A percentile compares a stretch with the other conserved stretches of the same genome.
Evolutionary conservation across 92 coral and sea anemone species (phyloP).

Genomic region (Siderastrea siderea): DNA sequence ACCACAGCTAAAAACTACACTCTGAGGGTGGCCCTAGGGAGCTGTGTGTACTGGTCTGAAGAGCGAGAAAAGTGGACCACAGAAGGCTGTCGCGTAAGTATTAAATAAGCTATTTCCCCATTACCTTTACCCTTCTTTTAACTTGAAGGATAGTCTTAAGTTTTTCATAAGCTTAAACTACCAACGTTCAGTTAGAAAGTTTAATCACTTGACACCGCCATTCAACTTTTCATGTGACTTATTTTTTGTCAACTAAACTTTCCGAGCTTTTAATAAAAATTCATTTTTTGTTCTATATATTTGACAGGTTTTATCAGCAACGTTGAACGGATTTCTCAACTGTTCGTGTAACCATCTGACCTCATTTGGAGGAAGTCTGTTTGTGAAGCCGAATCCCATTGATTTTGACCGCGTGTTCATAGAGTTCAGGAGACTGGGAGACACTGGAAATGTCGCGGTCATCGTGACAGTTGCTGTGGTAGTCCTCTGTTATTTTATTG

Average conservation of each 20-base stretch:
- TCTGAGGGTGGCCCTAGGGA: constrained; percentile 64
- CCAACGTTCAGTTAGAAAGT: too few species aligned
- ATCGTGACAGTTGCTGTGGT: constrained; percentile 43
- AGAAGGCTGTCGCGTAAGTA: constrained; percentile 80
- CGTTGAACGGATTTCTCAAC: constrained; percentile 29
- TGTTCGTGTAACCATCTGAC: constrained; percentile 54
- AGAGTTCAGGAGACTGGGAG: constrained; percentile 33
- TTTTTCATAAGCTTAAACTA: not conserved
- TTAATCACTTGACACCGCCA: too few species aligned
- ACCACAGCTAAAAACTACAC: constrained; percentile 69
- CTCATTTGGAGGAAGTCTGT: constrained; percentile 55
- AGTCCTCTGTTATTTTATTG: constrained; percentile 22
- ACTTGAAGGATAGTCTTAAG: not conserved
- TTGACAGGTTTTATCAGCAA: constrained; percentile 34
- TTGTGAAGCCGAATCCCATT: constrained; percentile 64
- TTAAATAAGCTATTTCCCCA: not conserved
- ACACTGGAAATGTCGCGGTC: constrained; percentile 63
- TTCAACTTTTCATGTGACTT: too few species aligned
- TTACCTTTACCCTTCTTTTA: not conserved
- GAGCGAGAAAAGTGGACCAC: constrained; percentile 76
- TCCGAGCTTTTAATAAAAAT: not conserved
- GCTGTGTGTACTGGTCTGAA: constrained; percentile 85
- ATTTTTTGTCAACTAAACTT: not conserved
- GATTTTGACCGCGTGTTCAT: constrained; percentile 56
- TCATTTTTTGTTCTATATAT: not conserved